Conservation (phyloP, 2,113 vertebrate species). For the Nothocercus julius region DNA sequence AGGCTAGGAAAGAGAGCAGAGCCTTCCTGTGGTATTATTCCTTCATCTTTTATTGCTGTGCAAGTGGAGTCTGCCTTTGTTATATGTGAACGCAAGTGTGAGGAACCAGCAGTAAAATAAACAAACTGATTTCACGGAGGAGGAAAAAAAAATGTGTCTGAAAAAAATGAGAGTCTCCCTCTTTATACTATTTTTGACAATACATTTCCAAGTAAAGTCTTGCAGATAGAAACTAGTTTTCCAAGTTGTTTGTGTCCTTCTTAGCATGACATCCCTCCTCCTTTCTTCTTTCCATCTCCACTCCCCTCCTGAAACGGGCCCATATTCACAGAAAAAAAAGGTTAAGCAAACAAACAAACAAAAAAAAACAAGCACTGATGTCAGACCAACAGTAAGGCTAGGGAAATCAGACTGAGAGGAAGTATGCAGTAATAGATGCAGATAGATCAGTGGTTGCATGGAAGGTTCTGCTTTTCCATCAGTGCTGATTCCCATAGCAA, state of each 20-base stretch:
- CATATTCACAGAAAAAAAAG: not conserved
- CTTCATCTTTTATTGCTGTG: not conserved
- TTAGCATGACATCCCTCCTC: accelerated
- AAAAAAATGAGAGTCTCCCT: not conserved
- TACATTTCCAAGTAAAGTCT: not conserved
- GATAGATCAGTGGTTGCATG: not conserved
- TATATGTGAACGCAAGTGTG: not conserved
- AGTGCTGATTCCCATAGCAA: not conserved
- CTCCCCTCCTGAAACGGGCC: not conserved
- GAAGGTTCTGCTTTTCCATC: not conserved
- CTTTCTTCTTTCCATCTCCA: not conserved
- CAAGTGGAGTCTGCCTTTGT: not conserved
- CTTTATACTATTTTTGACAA: not conserved
- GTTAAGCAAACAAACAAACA: not conserved
- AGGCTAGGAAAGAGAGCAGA: not conserved
- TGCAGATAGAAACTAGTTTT: not conserved
- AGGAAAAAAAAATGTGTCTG: not conserved
- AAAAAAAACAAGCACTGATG: not conserved
- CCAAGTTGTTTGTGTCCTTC: not conserved
- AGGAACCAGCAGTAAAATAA: not conserved
- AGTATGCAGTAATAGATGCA: not conserved
- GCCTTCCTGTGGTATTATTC: not conserved
- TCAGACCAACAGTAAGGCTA: not conserved
- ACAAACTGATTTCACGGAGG: not conserved
- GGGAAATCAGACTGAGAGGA: not conserved